These are phyloP conservation scores for silkworm (Bombyx mori) DNA, from an alignment of 1,140 invertebrate genomes.

Conservation along the genomic window DNA sequence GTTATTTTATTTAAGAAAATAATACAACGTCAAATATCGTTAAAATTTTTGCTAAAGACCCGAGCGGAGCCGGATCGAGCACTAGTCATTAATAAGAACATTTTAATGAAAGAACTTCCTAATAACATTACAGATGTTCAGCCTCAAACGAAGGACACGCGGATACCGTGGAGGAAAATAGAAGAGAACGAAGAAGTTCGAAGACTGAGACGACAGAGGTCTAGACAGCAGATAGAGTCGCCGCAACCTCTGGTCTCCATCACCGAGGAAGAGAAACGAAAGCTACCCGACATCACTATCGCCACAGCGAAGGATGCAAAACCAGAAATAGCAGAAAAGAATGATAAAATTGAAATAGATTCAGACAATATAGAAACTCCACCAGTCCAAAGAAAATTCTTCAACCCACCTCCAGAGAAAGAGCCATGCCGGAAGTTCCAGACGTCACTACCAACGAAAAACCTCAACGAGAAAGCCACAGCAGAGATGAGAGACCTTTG, in stretches of 20 bases:
- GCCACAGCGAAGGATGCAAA: conserved; percentile 47
- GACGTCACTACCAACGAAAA: conserved; percentile 35
- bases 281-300: conserved; percentile 54
- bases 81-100: background rate
- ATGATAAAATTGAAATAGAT: conserved; percentile 87
- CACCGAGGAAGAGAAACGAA: conserved; percentile 71
- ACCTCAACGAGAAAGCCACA: conserved; percentile 48
- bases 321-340: conserved; percentile 42
- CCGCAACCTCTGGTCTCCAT: conserved; percentile 67
- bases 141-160: conserved; percentile 82
- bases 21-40: no score
- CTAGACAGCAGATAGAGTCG: conserved; percentile 51
- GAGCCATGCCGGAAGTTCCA: conserved; percentile 72
- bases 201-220: conserved; percentile 64
- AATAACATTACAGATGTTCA: conserved; percentile 75
- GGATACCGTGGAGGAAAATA: conserved; percentile 80
- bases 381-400: conserved; percentile 80
- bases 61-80: no score
- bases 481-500: conserved; percentile 60
- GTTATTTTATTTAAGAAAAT: no score
- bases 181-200: conserved; percentile 69
- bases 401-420: conserved; percentile 75
- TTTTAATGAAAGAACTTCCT: conserved; percentile 1
- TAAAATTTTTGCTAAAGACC: no score
- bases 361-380: conserved; percentile 93